phyloP scores from a whole-genome alignment of 1,140 invertebrate genomes.

The Drosophila kohkoa region DNA sequence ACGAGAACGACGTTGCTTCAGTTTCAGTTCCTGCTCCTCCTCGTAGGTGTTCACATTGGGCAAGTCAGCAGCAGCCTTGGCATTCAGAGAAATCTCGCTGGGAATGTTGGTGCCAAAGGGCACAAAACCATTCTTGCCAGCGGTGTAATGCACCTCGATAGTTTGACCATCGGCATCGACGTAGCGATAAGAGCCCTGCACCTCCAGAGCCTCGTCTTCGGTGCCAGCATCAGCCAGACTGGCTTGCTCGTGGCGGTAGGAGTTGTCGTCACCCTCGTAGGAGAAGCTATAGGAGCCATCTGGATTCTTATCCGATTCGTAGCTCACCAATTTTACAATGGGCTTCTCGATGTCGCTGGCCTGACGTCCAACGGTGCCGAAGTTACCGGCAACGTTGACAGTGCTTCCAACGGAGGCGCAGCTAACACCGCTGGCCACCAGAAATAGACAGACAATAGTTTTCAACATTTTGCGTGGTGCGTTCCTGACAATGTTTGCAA shows the following conservation, averaged over 20 bases:
- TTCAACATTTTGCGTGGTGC: slow-evolving; percentile 63
- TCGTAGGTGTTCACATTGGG: slow-evolving; percentile 52
- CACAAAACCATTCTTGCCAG: slow-evolving; percentile 89
- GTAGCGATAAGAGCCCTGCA: slow-evolving; percentile 86
- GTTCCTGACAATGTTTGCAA: slow-evolving; percentile 40
- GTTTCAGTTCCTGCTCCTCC: slow-evolving; percentile 49
- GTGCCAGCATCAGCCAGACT: slow-evolving; percentile 60
- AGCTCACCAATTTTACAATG: slow-evolving; percentile 59
- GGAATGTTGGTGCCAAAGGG: slow-evolving; percentile 87
- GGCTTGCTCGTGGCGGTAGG: slow-evolving; percentile 62
- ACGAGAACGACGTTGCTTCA: slow-evolving; percentile 54
- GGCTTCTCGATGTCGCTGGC: slow-evolving; percentile 50
- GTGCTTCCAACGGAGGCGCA: slow-evolving; percentile 48
- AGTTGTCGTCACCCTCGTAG: slow-evolving; percentile 72
- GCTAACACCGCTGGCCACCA: slow-evolving; percentile 41
- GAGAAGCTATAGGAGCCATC: slow-evolving; percentile 72
- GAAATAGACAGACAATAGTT: slow-evolving; percentile 56
- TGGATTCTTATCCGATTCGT: slow-evolving; percentile 56
- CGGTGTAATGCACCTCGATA: slow-evolving; percentile 88
- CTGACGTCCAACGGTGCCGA: slow-evolving; percentile 43
- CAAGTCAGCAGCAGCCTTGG: slow-evolving; percentile 66
- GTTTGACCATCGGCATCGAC: slow-evolving; percentile 88
- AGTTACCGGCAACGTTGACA: not conserved
- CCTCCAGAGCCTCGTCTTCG: slow-evolving; percentile 71
- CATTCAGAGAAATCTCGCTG: slow-evolving; percentile 63